Evolutionary conservation across 2,113 vertebrate species (phyloP), one percentile per base, ranked within the genome.

Genomic region (Prochilodus magdalenae): DNA sequence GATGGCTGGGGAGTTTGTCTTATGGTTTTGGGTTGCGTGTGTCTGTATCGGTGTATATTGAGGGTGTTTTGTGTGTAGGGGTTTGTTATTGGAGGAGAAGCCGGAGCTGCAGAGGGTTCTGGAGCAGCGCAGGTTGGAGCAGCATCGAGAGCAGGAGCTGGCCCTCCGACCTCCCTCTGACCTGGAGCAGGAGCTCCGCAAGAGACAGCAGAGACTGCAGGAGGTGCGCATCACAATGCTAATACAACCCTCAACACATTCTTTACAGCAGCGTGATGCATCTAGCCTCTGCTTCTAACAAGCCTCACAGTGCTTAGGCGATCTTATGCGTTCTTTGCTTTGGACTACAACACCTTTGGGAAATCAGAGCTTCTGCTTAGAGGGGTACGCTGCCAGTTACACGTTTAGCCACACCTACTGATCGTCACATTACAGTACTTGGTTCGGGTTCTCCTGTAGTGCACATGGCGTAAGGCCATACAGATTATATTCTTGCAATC

Each of bases 171-270:
- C 87, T 5, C 90, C 90, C 30, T 93, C 93, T 0, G 91, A 96
- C 51, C 90, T 95, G 88, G 93, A 95, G 85, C 92, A 89, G 63
- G 93, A 94, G 88, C 94, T 96, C 24, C 92, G 90, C 70, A 95
- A 95, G 87, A 88, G 85, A 51, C 93, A 95, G 73, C 92, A 92
- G 86, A 95, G 92, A 84, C 82, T 94, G 72, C 84, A 93, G 60
- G 91, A 95, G 94, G 94, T 95, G 44, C 20, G 63, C 44, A 69
- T 36, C 51, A 20, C 15, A 36, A 24, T 11, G 47, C 53, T 55
- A 55, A 55, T 55, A 55, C 53, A 55, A n/a, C n/a, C n/a, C 53
- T 55, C 22, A 4, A 51, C 55, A n/a, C 22, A n/a, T 57, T 44
- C 4, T 8, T 4, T 44, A 7, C 8, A 10, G 5, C 11, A 8